phyloP scores from a whole-genome alignment of 1,140 invertebrate genomes.

The Leptinotarsa defecta region DNA sequence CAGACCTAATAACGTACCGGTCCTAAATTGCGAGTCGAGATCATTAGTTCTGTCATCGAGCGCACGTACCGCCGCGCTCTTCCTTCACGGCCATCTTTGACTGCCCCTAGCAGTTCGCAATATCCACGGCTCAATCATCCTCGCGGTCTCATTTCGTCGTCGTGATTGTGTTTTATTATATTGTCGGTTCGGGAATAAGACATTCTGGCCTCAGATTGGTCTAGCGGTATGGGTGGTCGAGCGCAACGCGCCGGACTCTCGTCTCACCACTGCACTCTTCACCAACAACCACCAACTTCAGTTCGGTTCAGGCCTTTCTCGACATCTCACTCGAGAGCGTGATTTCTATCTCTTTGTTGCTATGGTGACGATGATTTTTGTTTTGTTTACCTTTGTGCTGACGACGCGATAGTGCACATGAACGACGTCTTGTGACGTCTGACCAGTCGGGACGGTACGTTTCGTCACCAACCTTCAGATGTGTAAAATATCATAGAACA shows the following conservation, averaged over 20 bases:
- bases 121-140: conserved; percentile 53
- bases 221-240: conserved; percentile 54
- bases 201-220: conserved; percentile 55
- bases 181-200: conserved; percentile 53
- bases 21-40: conserved; percentile 31
- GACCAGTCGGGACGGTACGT: neutral
- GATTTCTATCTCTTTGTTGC: conserved; percentile 27
- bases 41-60: conserved; percentile 43
- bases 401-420: conserved; percentile 13
- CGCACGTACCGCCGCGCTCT: conserved; percentile 35
- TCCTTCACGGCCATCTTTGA: conserved; percentile 44
- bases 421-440: neutral
- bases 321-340: conserved; percentile 24
- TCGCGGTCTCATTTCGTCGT: conserved; percentile 50
- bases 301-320: conserved; percentile 28
- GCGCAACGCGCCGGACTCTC: conserved; percentile 17
- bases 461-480: neutral
- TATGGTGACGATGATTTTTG: conserved; percentile 9
- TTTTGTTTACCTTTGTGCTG: neutral
- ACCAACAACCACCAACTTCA: conserved; percentile 37
- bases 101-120: conserved; percentile 35
- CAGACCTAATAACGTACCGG: conserved; percentile 20
- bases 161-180: conserved; percentile 54
- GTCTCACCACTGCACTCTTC: conserved; percentile 25
- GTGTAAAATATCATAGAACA: too few relatives aligned